Base-by-base conservation (phyloP, 64 coral and sea anemone species). In the Pocillopora damicornis region DNA sequence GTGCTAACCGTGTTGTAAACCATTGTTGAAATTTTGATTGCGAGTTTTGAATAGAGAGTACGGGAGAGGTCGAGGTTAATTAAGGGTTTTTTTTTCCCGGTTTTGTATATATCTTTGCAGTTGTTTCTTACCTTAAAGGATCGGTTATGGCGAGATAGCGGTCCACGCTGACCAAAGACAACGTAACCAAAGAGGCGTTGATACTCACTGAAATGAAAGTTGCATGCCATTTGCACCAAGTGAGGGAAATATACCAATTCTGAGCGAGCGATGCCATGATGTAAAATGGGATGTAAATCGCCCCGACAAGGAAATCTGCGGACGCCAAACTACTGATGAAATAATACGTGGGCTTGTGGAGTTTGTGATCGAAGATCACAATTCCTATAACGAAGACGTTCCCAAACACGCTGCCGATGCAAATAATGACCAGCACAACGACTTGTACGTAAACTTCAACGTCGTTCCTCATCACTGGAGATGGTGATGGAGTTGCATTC, bases 261-360 rank as follows among this genome's bases (percentile, higher is more conserved):
- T 83, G 76, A 6, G 92, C 87, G 4, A 97, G 26, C 10, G 89
- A 88, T 66, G 94, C 63, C 15, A 62, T 78, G 14, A 82, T 87
- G 61, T 93, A 95, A 81, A 99, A 93, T 3, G 97, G 97, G 12
- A 90, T 86, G 35, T 92, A 93, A 30, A 94, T 60, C 13, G 78
- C 60, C 9, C 96, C 96, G 11, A 93, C 86, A 20, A 99, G 78
- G 10, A 99, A 69, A 78, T 99, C 97, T 6, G 97, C 93, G 5
- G 73, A 77, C 1, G 93, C 91, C 5, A 99, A 75, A 56, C 95
- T 99, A 22, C 90, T 79, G 4, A 99, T 85, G 74, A 99, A 95
- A 74, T 90, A 95, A 15, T 92, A 95, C 0, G 97, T 99, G 13
- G 93, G 93, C 16, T 87, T 92, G 58, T 95, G 97, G 10, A 99